Evolutionary conservation across 1,140 invertebrate genomes (phyloP).

Genomic region (Caerostris extrusa): DNA sequence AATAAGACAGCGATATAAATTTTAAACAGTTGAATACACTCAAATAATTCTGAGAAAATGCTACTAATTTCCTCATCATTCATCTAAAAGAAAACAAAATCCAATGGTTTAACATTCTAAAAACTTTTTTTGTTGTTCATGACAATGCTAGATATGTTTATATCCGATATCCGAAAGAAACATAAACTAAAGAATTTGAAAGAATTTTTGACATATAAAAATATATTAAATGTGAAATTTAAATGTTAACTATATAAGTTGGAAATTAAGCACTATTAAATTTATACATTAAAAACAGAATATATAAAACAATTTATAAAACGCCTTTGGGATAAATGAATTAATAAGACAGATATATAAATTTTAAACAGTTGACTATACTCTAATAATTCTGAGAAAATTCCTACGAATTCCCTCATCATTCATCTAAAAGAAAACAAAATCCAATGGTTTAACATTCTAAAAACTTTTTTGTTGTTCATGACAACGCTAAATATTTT

Average conservation of each 20-base stretch:
- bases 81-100: not conserved
- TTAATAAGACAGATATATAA: no score
- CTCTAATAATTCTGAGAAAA: not conserved
- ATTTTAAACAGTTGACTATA: no score
- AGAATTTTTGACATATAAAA: no score
- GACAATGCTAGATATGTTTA: not conserved
- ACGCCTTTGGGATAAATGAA: no score
- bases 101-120: not conserved
- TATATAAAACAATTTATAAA: no score
- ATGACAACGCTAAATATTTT: not conserved
- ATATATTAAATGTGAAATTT: no score
- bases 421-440: not conserved
- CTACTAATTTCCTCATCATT: not conserved
- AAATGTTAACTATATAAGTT: no score
- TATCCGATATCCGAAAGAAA: not conserved
- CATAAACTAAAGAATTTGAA: slow-evolving; percentile 37
- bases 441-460: not conserved
- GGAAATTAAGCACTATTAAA: no score
- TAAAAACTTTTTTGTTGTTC: not conserved
- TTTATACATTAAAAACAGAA: no score
- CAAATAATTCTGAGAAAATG: not conserved
- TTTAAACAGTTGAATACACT: no score
- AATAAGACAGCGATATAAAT: no score
- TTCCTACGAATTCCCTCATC: not conserved
- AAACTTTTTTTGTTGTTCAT: not conserved